These are phyloP conservation scores for Epirrita christyi DNA, from an alignment of 2,888 invertebrate species.

Conservation along the genomic window DNA sequence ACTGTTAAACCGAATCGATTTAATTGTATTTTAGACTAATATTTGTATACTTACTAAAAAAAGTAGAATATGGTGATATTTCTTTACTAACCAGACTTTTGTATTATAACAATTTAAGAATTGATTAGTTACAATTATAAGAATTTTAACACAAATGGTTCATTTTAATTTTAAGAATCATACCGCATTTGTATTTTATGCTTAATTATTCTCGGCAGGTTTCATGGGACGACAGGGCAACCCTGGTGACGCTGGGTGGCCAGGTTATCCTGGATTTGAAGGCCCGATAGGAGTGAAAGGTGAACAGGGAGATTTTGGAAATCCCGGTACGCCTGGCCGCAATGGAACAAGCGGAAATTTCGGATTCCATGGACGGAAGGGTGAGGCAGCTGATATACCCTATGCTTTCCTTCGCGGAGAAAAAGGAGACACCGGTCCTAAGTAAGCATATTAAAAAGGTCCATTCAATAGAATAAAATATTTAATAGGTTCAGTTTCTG, in stretches of 20 bases:
- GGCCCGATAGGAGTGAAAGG: conserved; percentile 70
- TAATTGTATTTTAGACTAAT: too few relatives aligned
- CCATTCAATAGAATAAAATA: too few relatives aligned
- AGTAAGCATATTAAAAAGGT: conserved; percentile 48
- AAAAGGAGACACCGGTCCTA: conserved; percentile 76
- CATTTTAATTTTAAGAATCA: too few relatives aligned
- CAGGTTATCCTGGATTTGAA: conserved; percentile 52
- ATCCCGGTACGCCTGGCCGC: conserved; percentile 74
- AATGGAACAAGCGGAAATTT: conserved; percentile 79
- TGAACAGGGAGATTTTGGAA: conserved; percentile 72
- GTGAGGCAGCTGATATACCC: conserved; percentile 67
- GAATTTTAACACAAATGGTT: too few relatives aligned
- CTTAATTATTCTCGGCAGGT: conserved; percentile 50
- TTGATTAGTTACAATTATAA: too few relatives aligned
- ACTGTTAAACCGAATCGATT: too few relatives aligned
- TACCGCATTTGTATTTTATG: too few relatives aligned
- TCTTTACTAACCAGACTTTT: too few relatives aligned
- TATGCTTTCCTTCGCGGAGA: conserved; percentile 69
- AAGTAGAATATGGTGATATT: too few relatives aligned
- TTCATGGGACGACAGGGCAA: conserved; percentile 73
- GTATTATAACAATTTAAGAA: too few relatives aligned
- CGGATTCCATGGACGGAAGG: conserved; percentile 81
- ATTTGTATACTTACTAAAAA: too few relatives aligned
- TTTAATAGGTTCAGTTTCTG: neutral
- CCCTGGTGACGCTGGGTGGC: conserved; percentile 69